Conservation (phyloP, 2,888 invertebrate genomes). For the Sesamia inferens region DNA sequence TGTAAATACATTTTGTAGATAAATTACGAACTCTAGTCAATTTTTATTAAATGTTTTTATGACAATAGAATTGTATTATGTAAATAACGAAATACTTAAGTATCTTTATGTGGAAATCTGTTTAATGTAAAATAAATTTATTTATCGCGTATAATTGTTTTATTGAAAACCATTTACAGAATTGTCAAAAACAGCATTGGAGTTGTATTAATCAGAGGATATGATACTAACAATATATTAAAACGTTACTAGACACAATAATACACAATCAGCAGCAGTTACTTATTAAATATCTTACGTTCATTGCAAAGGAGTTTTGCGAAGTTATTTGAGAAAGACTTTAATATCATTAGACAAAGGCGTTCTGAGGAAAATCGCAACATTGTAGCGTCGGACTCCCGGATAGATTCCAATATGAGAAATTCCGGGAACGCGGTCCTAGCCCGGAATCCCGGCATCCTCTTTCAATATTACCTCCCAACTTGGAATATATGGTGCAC, state of each 20-base stretch:
- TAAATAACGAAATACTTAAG: constrained; percentile 77
- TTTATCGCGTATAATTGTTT: constrained; percentile 71
- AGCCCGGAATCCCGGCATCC: constrained; percentile 67
- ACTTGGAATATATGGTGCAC: constrained; percentile 56
- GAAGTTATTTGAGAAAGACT: constrained; percentile 55
- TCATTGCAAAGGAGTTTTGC: constrained; percentile 26
- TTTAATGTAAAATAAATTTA: constrained; percentile 84
- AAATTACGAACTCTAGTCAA: constrained; percentile 86
- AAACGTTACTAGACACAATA: background rate
- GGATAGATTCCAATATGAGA: constrained; percentile 75
- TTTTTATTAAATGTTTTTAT: constrained; percentile 88
- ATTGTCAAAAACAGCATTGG: background rate
- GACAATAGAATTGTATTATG: constrained; percentile 88
- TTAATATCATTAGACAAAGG: constrained; percentile 64
- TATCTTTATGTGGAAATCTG: constrained; percentile 82
- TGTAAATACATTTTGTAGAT: constrained; percentile 88
- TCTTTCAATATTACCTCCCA: constrained; percentile 65
- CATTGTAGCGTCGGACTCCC: constrained; percentile 68
- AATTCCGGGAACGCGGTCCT: constrained; percentile 72
- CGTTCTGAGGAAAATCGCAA: constrained; percentile 66
- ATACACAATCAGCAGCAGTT: constrained; percentile 2
- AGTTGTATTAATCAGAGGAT: background rate
- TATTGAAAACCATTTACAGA: constrained; percentile 37
- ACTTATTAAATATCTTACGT: constrained; percentile 39
- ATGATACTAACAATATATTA: background rate